Base-by-base conservation (phyloP, 2,888 invertebrate species). In the Herminia tarsipennalis region DNA sequence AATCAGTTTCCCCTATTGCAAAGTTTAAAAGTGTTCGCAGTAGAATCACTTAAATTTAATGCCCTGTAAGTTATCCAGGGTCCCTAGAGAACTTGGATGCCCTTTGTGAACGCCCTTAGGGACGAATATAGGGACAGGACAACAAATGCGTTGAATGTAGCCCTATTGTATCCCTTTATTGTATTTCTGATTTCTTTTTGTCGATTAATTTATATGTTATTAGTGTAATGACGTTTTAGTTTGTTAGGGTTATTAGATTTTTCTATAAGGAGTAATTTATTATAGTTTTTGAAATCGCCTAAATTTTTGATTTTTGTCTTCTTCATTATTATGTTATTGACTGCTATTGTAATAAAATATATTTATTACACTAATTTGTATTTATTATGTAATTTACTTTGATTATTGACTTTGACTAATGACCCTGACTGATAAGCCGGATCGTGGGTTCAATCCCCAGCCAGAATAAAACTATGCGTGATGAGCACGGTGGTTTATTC, bases 1-100 rank as follows among this genome's bases (percentile, higher is more conserved):
- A 53, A 39, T 51, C 35, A 28, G 36, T 41, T 52, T 54, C 63
- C 56, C 61, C 51, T 40, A 51, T 34, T 17, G 53, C 60, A 63
- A 77, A 84, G 74, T 84, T 86, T 81, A 77, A 84, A 86, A 84
- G 81, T 70, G 60, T 76, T 76, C 73, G 67, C 63, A 75, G 72
- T 65, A 51, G 77, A 83, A 88, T 86, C 89, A 89, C 88, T 89
- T 88, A 85, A 86, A 84, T 83, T 82, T 83, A 88, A 88, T 86
- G 83, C 80, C 71, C 72, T 79, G 82, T 81, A 86, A 87, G 80
- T 86, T 83, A 83, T 82, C 76, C 78, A 42, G 43, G 51, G 63
- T 72, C 75, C 76, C 48, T 4, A 64, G 81, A 81, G 77, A 52
- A 42, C 21, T 32, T 13, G 43, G 5, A 30, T 64, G 76, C 81